Evolutionary conservation across 2,113 vertebrate species (phyloP).

Genomic region (Neopipo cinnamomea): DNA sequence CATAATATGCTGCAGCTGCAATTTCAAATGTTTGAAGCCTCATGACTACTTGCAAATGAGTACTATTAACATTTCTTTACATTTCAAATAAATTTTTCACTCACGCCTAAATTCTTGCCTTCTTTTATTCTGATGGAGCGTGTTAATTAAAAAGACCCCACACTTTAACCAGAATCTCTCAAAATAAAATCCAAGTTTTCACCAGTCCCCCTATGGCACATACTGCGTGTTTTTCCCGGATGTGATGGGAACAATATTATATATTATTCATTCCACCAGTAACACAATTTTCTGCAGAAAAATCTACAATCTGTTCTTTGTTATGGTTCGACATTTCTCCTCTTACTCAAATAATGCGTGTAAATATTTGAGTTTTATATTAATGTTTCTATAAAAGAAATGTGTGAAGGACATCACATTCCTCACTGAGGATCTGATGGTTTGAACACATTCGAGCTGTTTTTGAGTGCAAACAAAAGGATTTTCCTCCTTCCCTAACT

Average conservation of each 20-base stretch:
- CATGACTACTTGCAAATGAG: conserved; percentile 21
- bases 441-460: background rate
- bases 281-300: conserved; percentile 53
- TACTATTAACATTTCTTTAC: conserved; percentile 43
- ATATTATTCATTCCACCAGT: conserved; percentile 23
- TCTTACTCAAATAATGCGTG: background rate
- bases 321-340: background rate
- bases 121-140: background rate
- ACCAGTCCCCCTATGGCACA: background rate
- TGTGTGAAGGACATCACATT: background rate
- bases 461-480: conserved; percentile 58
- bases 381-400: conserved; percentile 15
- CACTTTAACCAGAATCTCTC: background rate
- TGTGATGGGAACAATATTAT: conserved; percentile 44
- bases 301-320: conserved; percentile 15
- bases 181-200: conserved; percentile 30
- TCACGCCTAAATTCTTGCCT: background rate
- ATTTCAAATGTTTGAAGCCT: background rate
- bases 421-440: background rate
- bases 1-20: background rate
- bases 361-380: conserved; percentile 47
- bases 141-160: background rate
- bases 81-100: conserved; percentile 15
- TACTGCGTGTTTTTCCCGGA: background rate
- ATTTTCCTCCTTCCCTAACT: background rate